Conservation (phyloP, 2,888 invertebrate species). For the Eretmocerus hayati region DNA sequence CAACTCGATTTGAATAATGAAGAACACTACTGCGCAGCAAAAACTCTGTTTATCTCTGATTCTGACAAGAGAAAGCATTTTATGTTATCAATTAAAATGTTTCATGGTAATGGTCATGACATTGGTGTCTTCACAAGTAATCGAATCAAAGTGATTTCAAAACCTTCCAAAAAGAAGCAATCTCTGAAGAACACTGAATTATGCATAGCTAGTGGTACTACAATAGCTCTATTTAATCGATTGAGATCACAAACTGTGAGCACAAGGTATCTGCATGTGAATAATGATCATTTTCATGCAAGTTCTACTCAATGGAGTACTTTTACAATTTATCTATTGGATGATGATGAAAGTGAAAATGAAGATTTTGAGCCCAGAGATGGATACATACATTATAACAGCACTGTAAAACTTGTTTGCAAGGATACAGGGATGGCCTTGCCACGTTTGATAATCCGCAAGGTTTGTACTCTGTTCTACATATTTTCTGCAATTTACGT, state of each 20-base stretch:
- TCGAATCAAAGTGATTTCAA: slow-evolving; percentile 76
- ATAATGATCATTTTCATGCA: slow-evolving; percentile 98
- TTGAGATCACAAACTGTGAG: slow-evolving; percentile 97
- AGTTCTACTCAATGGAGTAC: slow-evolving; percentile 21
- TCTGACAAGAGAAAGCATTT: slow-evolving; percentile 70
- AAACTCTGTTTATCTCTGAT: slow-evolving; percentile 97
- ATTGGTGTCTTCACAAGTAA: slow-evolving; percentile 80
- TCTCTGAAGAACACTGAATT: slow-evolving; percentile 46
- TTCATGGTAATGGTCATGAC: slow-evolving; percentile 96
- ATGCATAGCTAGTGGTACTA: slow-evolving; percentile 98
- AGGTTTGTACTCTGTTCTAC: slow-evolving; percentile 46
- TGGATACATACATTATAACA: slow-evolving; percentile 98
- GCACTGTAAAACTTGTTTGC: slow-evolving; percentile 52
- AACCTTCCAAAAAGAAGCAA: slow-evolving; percentile 54
- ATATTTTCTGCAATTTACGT: too few relatives aligned
- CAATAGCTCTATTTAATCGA: slow-evolving; percentile 96
- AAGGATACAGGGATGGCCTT: slow-evolving; percentile 93
- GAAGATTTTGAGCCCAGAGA: slow-evolving; percentile 89
- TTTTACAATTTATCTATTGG: slow-evolving; percentile 19
- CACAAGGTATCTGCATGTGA: slow-evolving; percentile 96
- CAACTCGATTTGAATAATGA: slow-evolving; percentile 80
- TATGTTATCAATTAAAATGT: slow-evolving; percentile 89
- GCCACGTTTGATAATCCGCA: slow-evolving; percentile 53
- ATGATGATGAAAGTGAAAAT: slow-evolving; percentile 95
- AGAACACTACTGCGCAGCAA: slow-evolving; percentile 98